Evolutionary conservation across 2,888 invertebrate species (phyloP).

Genomic region (Dasypogon diadema): DNA sequence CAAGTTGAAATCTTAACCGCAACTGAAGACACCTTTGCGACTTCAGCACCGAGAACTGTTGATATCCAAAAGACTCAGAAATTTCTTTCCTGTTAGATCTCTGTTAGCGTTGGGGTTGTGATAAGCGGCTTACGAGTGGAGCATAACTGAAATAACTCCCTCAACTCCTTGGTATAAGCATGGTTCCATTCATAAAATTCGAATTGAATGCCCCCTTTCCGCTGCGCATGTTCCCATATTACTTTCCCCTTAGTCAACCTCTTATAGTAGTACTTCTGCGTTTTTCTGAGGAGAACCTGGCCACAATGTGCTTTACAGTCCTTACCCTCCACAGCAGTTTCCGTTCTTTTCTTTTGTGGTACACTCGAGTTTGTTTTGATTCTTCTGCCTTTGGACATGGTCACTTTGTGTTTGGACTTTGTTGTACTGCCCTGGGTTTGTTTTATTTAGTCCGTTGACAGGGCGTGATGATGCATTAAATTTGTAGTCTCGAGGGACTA

Average conservation of each 20-base stretch:
- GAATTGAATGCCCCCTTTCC: background rate
- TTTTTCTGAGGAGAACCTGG: background rate
- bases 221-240: constrained; percentile 14
- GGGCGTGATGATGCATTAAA: constrained; percentile 32
- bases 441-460: background rate
- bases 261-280: background rate
- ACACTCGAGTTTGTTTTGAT: constrained; percentile 20
- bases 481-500: constrained; percentile 11
- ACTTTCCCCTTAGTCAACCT: constrained; percentile 12
- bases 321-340: constrained; percentile 3
- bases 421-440: background rate
- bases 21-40: background rate
- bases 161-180: background rate
- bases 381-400: background rate
- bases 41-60: constrained; percentile 18
- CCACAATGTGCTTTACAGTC: background rate
- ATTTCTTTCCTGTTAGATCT: constrained; percentile 5
- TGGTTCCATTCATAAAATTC: constrained; percentile 41
- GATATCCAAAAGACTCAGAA: background rate
- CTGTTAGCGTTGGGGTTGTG: background rate
- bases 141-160: background rate
- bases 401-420: background rate
- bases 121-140: background rate
- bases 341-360: constrained; percentile 32
- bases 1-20: constrained; percentile 22